Evolutionary conservation across 2,888 invertebrate species (phyloP), one percentile per base, ranked within the genome.

Genomic region (Lasioglossum marginatum): DNA sequence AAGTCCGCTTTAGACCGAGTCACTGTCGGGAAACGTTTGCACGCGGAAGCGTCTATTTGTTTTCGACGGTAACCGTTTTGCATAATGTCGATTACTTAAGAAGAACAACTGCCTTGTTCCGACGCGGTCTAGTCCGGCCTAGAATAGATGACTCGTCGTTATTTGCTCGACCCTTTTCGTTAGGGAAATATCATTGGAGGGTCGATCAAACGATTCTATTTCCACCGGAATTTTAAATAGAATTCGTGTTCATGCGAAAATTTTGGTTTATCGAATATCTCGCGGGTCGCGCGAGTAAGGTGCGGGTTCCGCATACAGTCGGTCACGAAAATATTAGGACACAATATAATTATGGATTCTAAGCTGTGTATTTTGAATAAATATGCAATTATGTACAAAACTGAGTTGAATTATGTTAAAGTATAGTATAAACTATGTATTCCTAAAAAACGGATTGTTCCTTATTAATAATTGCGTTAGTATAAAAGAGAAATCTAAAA

Each of bases 11-110:
- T 40, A 4, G 27, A 10, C 34, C 37, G 12, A 12, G 68, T 10
- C 37, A 16, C 12, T 43, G 27, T 52, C 27, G 34, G 23, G 14
- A 43, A 43, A 34, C 37, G 37, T 52, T 73, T 2, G 48, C n/a
- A 52, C 52, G 57, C 52, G 57, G 57, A 74, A 37, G 57, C 12
- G 27, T 43, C 23, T 31, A 45, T 63, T 19, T 40, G 31, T n/a
- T 43, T n/a, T 14, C 40, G n/a, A 43, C 27, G 27, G 16, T 43
- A 19, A 43, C 31, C 16, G 40, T 14, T 75, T 63, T 66, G 16
- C 63, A 63, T 66, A 31, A 63, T 43, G 4, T 60, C 31, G 76
- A 45, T 45, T 76, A 76, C n/a, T 63, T 66, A 66, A 31, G 63
- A 60, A 40, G 40, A 63, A 63, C 14, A 45, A 31, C 40, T n/a